Percentiles rank a stretch among this genome's conserved stretches.
phyloP scores from a whole-genome alignment of 2,113 vertebrate genomes.

The Vombatus ursinus region DNA sequence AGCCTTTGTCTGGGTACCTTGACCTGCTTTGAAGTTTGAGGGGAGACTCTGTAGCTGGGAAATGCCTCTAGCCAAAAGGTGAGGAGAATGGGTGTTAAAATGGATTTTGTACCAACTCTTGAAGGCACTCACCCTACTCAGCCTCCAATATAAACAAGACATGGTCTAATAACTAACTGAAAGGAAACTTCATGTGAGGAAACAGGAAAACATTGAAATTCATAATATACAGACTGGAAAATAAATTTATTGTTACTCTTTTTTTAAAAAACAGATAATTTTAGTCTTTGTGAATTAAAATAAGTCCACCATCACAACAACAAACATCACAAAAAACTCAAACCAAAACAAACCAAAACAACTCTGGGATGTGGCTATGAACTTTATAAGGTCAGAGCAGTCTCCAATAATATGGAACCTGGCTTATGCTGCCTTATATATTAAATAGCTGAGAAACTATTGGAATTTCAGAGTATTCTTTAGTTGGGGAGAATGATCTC shows the following conservation, averaged over 20 bases:
- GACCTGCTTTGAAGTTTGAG: not conserved
- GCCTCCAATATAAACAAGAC: slow-evolving; percentile 81
- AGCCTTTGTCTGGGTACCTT: not conserved
- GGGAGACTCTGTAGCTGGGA: not conserved
- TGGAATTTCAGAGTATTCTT: not conserved
- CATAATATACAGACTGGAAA: slow-evolving; percentile 68
- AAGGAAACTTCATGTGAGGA: slow-evolving; percentile 71
- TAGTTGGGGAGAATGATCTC: not conserved
- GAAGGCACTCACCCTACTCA: slow-evolving; percentile 54
- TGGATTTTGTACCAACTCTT: slow-evolving; percentile 50
- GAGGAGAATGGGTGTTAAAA: slow-evolving; percentile 27
- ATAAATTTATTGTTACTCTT: slow-evolving; percentile 68
- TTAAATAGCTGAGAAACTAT: not conserved
- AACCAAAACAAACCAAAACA: not conserved
- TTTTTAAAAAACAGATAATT: slow-evolving; percentile 75
- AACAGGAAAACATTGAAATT: slow-evolving; percentile 78
- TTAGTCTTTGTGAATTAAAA: slow-evolving; percentile 64
- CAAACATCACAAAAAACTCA: not conserved
- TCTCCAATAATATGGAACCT: slow-evolving; percentile 22
- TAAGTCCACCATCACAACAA: not conserved
- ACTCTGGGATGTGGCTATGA: slow-evolving; percentile 40
- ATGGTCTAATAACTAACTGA: slow-evolving; percentile 69
- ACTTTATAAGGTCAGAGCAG: slow-evolving; percentile 60
- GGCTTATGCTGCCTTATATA: slow-evolving; percentile 12
- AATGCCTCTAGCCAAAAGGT: slow-evolving; percentile 6